phyloP scores from a whole-genome alignment of 1,140 invertebrate species.

The Zaprionus inermis region DNA sequence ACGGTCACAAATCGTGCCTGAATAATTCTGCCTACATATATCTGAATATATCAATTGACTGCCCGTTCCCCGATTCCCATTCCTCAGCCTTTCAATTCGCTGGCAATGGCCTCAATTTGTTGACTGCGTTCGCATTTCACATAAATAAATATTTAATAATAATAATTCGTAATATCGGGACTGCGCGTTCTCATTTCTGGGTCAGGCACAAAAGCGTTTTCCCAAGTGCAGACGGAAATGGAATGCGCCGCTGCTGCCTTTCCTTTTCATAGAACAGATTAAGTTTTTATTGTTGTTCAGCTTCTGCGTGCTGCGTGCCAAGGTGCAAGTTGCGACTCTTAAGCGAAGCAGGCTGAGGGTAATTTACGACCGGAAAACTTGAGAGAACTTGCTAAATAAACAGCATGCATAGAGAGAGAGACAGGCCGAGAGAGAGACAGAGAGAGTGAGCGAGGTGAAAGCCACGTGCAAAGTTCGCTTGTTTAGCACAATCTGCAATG shows the following conservation, averaged over 20 bases:
- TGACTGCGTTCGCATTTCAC: conserved; percentile 7
- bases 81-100: not conserved
- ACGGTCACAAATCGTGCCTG: conserved; percentile 11
- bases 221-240: conserved; percentile 17
- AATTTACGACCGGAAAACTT: conserved; percentile 37
- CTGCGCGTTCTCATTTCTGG: conserved; percentile 21
- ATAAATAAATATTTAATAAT: conserved; percentile 40
- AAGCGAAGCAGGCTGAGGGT: not conserved
- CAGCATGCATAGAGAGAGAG: conserved; percentile 33
- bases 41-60: conserved; percentile 2
- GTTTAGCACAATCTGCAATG: conserved; percentile 2
- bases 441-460: conserved; percentile 5
- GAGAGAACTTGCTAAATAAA: conserved; percentile 36
- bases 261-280: conserved; percentile 28
- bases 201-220: conserved; percentile 31
- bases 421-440: conserved; percentile 12
- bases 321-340: conserved; percentile 7
- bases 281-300: conserved; percentile 37
- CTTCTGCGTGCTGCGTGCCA: conserved; percentile 2
- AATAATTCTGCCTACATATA: conserved; percentile 2
- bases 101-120: conserved; percentile 41
- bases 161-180: conserved; percentile 18
- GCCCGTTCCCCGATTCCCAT: not conserved
- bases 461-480: conserved; percentile 3
- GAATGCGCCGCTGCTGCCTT: not conserved